phyloP scores from a whole-genome alignment of 2,888 invertebrate genomes.

The Leptopilina drosophilae region DNA sequence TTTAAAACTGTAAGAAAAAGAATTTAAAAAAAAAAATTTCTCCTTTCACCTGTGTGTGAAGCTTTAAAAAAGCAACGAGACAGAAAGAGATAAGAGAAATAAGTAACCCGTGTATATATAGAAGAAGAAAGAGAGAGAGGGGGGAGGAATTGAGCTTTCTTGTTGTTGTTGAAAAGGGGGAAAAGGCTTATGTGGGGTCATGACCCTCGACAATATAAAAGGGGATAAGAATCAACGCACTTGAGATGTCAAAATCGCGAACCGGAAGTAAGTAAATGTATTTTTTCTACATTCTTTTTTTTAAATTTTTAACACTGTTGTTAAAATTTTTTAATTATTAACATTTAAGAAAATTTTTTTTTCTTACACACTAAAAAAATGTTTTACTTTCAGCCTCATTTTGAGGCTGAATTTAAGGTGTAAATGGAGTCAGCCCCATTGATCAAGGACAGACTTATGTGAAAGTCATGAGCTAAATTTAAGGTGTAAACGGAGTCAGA shows the following conservation, averaged over 20 bases:
- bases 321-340: neutral
- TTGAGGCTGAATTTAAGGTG: too few relatives aligned
- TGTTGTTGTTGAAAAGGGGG: neutral
- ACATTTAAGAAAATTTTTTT: too few relatives aligned
- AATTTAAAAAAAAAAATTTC: slow-evolving; percentile 51
- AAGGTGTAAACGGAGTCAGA: too few relatives aligned
- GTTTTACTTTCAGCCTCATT: too few relatives aligned
- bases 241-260: slow-evolving; percentile 8
- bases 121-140: too few relatives aligned
- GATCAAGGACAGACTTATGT: too few relatives aligned
- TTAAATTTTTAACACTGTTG: neutral
- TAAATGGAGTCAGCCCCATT: too few relatives aligned
- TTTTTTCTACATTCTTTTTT: neutral
- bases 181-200: neutral
- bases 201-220: neutral
- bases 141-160: too few relatives aligned
- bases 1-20: slow-evolving; percentile 44
- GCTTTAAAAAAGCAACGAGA: too few relatives aligned
- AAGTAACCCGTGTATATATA: neutral
- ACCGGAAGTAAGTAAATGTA: neutral
- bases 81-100: neutral
- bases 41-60: slow-evolving; percentile 31
- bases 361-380: too few relatives aligned
- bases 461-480: too few relatives aligned
- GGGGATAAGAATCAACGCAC: slow-evolving; percentile 26